Base-by-base conservation (phyloP, 2,888 invertebrate genomes). In the Agrochola lota region DNA sequence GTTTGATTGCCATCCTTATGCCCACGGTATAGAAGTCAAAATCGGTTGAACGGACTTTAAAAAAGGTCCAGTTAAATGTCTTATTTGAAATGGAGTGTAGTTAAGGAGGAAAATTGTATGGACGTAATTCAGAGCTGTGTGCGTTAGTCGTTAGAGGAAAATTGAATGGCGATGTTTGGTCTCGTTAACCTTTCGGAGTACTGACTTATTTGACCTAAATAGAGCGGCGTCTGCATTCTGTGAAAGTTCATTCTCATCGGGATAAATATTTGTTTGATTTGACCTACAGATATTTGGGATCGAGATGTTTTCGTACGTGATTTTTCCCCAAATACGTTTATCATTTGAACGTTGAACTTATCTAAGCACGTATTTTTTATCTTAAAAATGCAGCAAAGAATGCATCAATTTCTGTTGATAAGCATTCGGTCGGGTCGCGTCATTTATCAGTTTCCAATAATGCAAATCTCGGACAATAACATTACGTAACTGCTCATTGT, bases 401-500 rank as follows among this genome's bases (percentile, higher is more conserved):
- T 77, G 69, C 71, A 74, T 40, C 43, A 68, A 40, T 15, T 62
- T 63, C 43, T 71, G 71, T 78, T 74, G 20, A 77, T 26, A 70
- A 66, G 71, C 71, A 52, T 68, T 76, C 26, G 26, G 68, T 71
- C n/a, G 23, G 46, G 40, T 71, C 64, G 75, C 73, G 73, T 82
- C 73, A 83, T 46, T 70, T 79, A 66, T 86, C 86, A 62, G 40
- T 86, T 84, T 77, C 81, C 77, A 81, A 77, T 85, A 63, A 76
- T 66, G 66, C 78, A 68, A 71, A 83, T 79, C 76, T 81, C 69
- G 49, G 17, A 62, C 80, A 80, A 78, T 73, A 77, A 71, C 52
- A 68, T 86, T 85, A 81, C 85, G 78, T 85, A 86, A 88, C 78
- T 63, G 57, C 46, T 77, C 72, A 88, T 88, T 87, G 87, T 87